Evolutionary conservation across 2,888 invertebrate species (phyloP).

Genomic region (Cephus nigrinus): DNA sequence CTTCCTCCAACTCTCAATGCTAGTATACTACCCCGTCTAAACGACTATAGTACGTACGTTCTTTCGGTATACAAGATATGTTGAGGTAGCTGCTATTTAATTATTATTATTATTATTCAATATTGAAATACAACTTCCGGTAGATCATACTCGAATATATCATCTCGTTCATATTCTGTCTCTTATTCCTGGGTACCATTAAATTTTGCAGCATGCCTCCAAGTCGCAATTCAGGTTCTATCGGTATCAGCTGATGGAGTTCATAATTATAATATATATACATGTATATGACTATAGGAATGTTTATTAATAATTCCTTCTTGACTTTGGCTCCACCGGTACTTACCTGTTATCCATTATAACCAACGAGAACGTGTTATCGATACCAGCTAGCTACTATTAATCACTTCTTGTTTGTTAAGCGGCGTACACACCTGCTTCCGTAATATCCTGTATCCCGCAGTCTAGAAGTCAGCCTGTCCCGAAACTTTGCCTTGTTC

Average conservation of each 20-base stretch:
- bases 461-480: slow-evolving; percentile 24
- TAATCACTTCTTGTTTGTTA: slow-evolving; percentile 65
- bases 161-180: slow-evolving; percentile 34
- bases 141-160: slow-evolving; percentile 28
- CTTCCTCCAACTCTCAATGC: neutral
- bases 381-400: slow-evolving; percentile 55
- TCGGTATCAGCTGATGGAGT: neutral
- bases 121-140: slow-evolving; percentile 64
- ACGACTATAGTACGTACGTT: neutral
- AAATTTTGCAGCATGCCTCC: slow-evolving; percentile 17
- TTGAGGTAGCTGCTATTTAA: neutral
- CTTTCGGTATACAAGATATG: neutral
- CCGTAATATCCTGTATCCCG: slow-evolving; percentile 49
- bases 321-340: neutral
- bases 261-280: neutral
- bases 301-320: neutral
- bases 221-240: neutral
- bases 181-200: slow-evolving; percentile 30
- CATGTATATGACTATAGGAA: neutral
- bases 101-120: slow-evolving; percentile 52
- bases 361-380: slow-evolving; percentile 44
- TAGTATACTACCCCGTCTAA: neutral
- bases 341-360: neutral
- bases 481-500: slow-evolving; percentile 5
- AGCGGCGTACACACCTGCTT: slow-evolving; percentile 60